phyloP scores from a whole-genome alignment of 2,888 invertebrate species.

The Nyleta sp. region DNA sequence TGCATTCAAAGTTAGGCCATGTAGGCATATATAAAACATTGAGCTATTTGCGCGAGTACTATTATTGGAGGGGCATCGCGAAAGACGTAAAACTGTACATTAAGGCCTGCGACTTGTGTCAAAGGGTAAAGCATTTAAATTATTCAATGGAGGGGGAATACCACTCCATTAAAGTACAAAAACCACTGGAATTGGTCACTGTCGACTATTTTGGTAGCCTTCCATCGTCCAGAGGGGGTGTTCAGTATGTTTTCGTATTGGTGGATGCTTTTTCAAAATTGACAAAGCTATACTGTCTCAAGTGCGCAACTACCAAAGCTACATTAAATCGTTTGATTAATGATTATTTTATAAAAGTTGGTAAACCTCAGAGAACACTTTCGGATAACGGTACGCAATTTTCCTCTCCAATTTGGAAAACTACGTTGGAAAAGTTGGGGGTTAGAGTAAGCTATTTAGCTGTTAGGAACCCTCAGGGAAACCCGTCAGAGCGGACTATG shows the following conservation, averaged over 20 bases:
- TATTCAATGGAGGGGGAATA: slow-evolving; percentile 23
- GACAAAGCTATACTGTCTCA: slow-evolving; percentile 45
- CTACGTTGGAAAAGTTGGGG: background rate
- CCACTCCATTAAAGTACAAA: background rate
- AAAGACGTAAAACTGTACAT: slow-evolving; percentile 1
- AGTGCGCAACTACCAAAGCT: slow-evolving; percentile 34
- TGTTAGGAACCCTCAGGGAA: slow-evolving; percentile 13
- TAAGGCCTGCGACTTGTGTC: slow-evolving; percentile 22
- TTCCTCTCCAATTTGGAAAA: slow-evolving; percentile 23
- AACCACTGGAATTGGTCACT: slow-evolving; percentile 30
- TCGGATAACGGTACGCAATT: slow-evolving; percentile 41
- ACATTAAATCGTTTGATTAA: slow-evolving; percentile 16
- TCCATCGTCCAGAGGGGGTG: slow-evolving; percentile 38
- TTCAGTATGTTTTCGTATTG: slow-evolving; percentile 48
- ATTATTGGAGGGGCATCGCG: slow-evolving; percentile 13
- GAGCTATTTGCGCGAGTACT: background rate
- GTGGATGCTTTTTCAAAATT: slow-evolving; percentile 39
- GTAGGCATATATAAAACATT: slow-evolving; percentile 7
- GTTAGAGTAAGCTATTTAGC: slow-evolving; percentile 18
- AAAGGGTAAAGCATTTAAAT: slow-evolving; percentile 16
- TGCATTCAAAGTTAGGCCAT: slow-evolving; percentile 12
- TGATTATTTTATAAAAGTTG: slow-evolving; percentile 18
- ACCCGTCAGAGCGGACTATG: slow-evolving; percentile 18
- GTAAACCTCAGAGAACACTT: slow-evolving; percentile 24
- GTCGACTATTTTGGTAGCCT: slow-evolving; percentile 53